Conservation (phyloP, 2,113 vertebrate species). For the Rhinoderma darwinii region DNA sequence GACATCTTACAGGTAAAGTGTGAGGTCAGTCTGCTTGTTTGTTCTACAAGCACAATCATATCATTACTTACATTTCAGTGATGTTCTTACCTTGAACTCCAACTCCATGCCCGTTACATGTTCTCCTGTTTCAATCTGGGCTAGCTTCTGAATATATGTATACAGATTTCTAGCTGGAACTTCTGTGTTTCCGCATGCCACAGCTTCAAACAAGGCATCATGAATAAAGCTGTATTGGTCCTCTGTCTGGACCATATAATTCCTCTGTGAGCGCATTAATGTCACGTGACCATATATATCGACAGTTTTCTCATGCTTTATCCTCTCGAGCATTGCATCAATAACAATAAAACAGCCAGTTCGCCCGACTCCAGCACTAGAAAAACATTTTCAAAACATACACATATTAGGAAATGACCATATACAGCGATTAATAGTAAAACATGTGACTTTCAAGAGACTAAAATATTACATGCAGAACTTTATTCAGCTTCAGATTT, state of each 20-base stretch:
- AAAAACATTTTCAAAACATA: not conserved
- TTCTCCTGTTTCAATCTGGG: conserved; percentile 89
- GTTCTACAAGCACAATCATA: too few species aligned
- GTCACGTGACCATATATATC: conserved; percentile 98
- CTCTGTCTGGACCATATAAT: conserved; percentile 99
- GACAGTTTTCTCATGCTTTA: conserved; percentile 95
- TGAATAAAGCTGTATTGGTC: conserved; percentile 99
- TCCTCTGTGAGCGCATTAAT: conserved; percentile 94
- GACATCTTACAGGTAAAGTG: too few species aligned
- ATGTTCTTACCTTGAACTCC: conserved; percentile 89
- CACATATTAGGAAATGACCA: not conserved
- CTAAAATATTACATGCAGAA: too few species aligned
- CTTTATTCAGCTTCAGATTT: too few species aligned
- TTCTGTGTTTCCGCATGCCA: conserved; percentile 95
- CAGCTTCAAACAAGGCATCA: conserved; percentile 94
- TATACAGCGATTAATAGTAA: not conserved
- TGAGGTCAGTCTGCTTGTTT: too few species aligned
- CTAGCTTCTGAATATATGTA: conserved; percentile 95
- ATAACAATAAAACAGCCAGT: conserved; percentile 98
- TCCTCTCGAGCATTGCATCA: conserved; percentile 96
- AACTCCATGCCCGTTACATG: conserved; percentile 98
- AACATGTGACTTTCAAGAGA: not conserved
- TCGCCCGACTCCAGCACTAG: conserved; percentile 90
- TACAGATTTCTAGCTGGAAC: conserved; percentile 93
- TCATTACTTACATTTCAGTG: not conserved